These are phyloP conservation scores for Mellivora capensis DNA, from an alignment of 2,113 vertebrate species.

Conservation along the genomic window DNA sequence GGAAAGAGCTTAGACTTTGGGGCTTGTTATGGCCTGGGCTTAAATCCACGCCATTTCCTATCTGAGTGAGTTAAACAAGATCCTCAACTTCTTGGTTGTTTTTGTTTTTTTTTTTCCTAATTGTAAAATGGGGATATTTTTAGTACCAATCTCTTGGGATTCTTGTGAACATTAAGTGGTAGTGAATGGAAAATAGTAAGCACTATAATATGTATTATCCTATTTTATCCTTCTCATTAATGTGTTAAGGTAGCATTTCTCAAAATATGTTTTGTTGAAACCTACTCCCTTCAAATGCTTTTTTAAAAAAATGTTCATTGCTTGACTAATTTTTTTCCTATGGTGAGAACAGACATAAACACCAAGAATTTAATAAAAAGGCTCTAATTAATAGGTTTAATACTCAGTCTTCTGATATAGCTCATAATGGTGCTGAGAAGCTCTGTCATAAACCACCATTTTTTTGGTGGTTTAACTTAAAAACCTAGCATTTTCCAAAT, in stretches of 20 bases:
- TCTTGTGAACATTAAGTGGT: background rate
- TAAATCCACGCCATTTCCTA: background rate
- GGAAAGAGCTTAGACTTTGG: background rate
- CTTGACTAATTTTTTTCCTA: background rate
- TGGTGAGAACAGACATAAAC: background rate
- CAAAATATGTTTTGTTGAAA: background rate
- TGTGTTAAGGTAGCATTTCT: slow-evolving; percentile 19
- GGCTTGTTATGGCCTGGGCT: background rate
- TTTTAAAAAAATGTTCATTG: background rate
- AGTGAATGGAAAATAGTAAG: slow-evolving; percentile 36
- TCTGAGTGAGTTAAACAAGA: background rate
- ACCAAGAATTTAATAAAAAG: background rate
- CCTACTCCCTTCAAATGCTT: background rate
- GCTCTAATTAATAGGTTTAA: background rate
- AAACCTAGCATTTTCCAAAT: background rate
- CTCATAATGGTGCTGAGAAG: background rate
- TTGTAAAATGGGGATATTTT: background rate
- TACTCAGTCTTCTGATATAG: background rate
- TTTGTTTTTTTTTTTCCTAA: background rate
- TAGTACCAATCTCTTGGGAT: background rate
- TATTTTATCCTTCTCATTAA: background rate
- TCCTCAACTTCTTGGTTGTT: background rate
- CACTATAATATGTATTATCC: background rate
- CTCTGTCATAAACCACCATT: background rate
- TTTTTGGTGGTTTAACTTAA: background rate